phyloP scores from a whole-genome alignment of 2,797 vertebrate species.

The Tympanoctomys barrerae region DNA sequence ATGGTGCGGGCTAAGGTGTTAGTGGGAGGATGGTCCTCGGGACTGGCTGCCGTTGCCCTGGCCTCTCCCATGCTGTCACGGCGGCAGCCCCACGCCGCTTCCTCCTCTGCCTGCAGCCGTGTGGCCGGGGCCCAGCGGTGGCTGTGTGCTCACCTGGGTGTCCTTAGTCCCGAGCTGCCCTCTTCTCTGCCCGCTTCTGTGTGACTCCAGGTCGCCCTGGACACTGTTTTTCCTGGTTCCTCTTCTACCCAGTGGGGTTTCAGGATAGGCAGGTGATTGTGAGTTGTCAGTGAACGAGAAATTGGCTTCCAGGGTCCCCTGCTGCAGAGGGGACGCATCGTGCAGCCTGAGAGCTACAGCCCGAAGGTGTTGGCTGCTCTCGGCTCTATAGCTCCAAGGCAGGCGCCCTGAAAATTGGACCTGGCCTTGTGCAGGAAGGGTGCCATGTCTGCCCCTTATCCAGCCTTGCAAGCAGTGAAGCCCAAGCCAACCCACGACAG shows the following conservation, averaged over 20 bases:
- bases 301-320: background rate
- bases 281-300: background rate
- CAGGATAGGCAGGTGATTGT: background rate
- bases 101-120: background rate
- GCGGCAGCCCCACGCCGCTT: background rate
- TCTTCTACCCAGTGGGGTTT: background rate
- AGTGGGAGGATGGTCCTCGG: background rate
- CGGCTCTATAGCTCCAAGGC: background rate
- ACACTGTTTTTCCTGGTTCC: background rate
- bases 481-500: background rate
- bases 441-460: rapidly evolving
- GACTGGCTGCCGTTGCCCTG: background rate
- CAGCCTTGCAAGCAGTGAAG: background rate
- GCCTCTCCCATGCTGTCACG: background rate
- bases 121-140: background rate
- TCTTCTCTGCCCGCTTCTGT: background rate
- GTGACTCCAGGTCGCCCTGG: background rate
- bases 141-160: background rate
- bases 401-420: background rate
- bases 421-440: background rate
- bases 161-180: background rate
- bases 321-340: background rate
- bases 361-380: background rate
- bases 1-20: no score
- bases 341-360: background rate